Base-by-base conservation (phyloP, 2,113 vertebrate genomes). In the Eira barbara region DNA sequence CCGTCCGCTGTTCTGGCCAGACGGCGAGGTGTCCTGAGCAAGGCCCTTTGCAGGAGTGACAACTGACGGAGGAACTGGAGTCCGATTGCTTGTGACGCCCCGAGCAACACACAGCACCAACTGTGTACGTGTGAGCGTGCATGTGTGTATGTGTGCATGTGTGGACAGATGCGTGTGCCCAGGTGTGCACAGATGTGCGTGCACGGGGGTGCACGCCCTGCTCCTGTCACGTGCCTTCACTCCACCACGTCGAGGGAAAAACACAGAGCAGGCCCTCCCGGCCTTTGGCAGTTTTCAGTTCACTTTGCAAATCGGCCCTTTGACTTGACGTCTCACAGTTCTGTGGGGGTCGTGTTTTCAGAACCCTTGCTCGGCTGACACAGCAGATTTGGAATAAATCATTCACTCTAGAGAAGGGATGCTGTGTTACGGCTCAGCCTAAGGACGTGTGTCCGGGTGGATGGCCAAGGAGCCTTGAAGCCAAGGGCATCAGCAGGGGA, bases 331-430 rank as follows among this genome's bases (percentile, higher is more conserved):
- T 61, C 39, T 21, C 21, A 29, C 29, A 45, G 1, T 63, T 23
- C 3, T 14, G 0, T 90, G 84, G 89, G 98, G 96, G 97, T 97
- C 96, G 91, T 67, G 91, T 89, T 95, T 96, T 82, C 92, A 85
- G 95, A 92, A 86, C 95, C 82, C 69, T 0, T 4, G 0, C 93
- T 96, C 91, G 92, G 97, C 97, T 94, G 95, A 96, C 93, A 95
- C 90, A 69, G 97, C 45, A 80, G 73, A 95, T 97, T 91, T 92
- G 90, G 97, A 96, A 97, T 97, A 96, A 95, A 97, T 88, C 96
- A 95, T 96, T 97, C 94, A 95, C 80, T 93, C 78, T 81, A 92
- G 98, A 97, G 98, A 97, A 83, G 96, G 96, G 89, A 95, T 92
- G 96, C 89, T 94, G 93, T 71, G 65, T 95, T 86, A 78, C 92